Evolutionary conservation across 1,140 invertebrate genomes (phyloP).

Genomic region (Scylla paramamosain): DNA sequence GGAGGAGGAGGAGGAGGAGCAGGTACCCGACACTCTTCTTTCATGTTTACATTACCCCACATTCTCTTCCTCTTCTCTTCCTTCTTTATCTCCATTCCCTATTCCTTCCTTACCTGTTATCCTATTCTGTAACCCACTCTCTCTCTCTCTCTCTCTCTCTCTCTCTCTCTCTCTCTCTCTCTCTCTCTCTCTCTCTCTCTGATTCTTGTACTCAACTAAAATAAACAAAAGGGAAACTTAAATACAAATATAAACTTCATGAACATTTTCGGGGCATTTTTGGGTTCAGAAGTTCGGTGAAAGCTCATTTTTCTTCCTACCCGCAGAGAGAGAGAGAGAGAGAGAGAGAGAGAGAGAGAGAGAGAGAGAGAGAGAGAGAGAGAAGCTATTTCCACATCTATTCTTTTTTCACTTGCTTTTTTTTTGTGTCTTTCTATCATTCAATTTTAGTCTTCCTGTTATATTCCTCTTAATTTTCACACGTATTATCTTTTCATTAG

Average conservation of each 20-base stretch:
- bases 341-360: conserved; percentile 31
- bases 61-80: background rate
- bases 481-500: too few species aligned
- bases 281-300: too few species aligned
- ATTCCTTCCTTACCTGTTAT: background rate
- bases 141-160: conserved; percentile 48
- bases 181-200: too few species aligned
- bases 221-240: too few species aligned
- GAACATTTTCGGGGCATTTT: too few species aligned
- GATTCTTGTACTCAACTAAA: too few species aligned
- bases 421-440: too few species aligned
- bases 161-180: background rate
- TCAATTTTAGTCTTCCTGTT: too few species aligned
- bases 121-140: background rate
- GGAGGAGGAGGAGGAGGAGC: conserved; percentile 30
- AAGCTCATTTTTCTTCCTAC: too few species aligned
- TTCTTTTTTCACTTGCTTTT: too few species aligned
- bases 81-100: background rate
- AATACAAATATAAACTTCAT: too few species aligned
- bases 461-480: too few species aligned
- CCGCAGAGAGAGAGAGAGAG: conserved; percentile 10
- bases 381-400: background rate
- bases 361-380: background rate
- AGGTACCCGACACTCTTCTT: background rate
- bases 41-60: background rate